Base-by-base conservation (phyloP, 2,888 invertebrate genomes). In the Zygaena filipendulae region DNA sequence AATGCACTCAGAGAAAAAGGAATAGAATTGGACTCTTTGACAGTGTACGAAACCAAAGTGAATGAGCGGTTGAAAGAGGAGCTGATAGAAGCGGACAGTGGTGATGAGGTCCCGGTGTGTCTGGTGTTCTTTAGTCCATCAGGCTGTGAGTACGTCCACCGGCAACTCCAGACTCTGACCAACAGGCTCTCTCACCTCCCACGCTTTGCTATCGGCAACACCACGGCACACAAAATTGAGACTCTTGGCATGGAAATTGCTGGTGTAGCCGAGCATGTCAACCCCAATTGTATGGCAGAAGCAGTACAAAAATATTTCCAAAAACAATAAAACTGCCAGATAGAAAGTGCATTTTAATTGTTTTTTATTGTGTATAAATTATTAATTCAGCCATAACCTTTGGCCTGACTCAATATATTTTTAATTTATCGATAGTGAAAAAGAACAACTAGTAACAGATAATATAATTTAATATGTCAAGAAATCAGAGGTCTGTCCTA, bases 111-210 rank as follows among this genome's bases (percentile, higher is more conserved):
- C 8, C 69, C 59, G 0, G 59, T 59, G 20, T 68, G 72, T 32
- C 48, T 77, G 52, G 71, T 75, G 25, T 77, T 77, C 48, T 79
- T 79, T 36, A 75, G 77, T 34, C 77, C 77, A 0, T 77, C 77
- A 0, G 77, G 77, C 1, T 74, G 71, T 28, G 75, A 77, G 37
- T 75, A 77, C 40, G 60, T 67, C 11, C 59, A 74, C 39, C 45
- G 74, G 3, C 67, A 69, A 38, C 55, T 77, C 13, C 75, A 75
- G 41, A 74, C 75, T 0, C 68, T 75, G 34, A 58, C 44, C 38
- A 74, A 72, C 38, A 49, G 40, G 8, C 55, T 77, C 2, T 57
- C 58, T 1, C 40, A 39, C 19, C 43, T 77, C 5, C 77, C 77
- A 2, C 66, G 67, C 34, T 77, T 77, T 48, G 77, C 77, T 5